Conservation (phyloP, 1,140 invertebrate species). For the Conus betulinus region DNA sequence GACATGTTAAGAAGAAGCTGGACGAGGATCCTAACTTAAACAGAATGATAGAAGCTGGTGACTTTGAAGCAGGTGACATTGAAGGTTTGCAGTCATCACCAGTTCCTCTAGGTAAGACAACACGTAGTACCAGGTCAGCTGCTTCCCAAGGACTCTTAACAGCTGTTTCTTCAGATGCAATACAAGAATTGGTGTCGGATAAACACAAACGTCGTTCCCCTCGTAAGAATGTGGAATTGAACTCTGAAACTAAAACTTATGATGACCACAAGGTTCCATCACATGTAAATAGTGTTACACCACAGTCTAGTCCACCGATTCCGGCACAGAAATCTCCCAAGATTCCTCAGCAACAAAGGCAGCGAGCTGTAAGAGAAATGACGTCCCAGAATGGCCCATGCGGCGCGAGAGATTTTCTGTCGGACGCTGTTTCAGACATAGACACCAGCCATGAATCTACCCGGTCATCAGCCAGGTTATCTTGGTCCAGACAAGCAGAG, state of each 20-base stretch:
- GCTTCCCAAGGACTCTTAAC: not conserved
- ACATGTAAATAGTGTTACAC: not conserved
- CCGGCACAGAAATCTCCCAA: not conserved
- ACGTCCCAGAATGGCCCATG: not conserved
- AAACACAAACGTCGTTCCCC: not conserved
- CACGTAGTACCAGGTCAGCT: not conserved
- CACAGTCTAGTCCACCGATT: not conserved
- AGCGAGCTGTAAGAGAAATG: not conserved
- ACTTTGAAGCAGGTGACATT: too few relatives aligned
- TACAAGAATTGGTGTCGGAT: not conserved
- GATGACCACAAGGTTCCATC: not conserved
- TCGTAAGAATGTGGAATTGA: not conserved
- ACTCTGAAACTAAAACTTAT: not conserved
- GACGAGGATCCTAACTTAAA: not conserved
- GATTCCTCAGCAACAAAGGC: not conserved
- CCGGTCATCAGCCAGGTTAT: not conserved
- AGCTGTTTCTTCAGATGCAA: not conserved
- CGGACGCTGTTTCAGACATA: not conserved
- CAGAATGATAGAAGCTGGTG: not conserved
- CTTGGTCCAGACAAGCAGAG: not conserved
- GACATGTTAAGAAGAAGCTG: not conserved
- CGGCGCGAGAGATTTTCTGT: not conserved
- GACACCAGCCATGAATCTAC: not conserved
- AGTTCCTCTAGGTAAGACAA: not conserved
- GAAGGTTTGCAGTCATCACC: not conserved